phyloP scores from a whole-genome alignment of 92 coral and sea anemone genomes.

The Metridium senile region DNA sequence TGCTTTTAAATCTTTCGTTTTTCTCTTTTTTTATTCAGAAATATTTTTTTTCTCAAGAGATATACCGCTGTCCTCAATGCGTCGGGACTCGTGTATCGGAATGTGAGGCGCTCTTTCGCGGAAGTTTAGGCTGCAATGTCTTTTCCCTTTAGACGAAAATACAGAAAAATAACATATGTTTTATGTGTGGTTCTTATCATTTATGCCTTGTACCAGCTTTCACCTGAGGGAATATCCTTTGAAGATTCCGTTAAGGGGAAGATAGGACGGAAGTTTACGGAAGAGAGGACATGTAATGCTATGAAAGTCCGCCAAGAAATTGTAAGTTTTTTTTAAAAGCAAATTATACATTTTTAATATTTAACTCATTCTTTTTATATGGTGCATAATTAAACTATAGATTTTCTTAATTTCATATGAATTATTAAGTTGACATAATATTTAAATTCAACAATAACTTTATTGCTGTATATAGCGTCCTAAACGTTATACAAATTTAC shows the following conservation, averaged over 20 bases:
- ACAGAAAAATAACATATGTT: neutral
- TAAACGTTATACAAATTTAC: too few relatives aligned
- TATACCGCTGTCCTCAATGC: neutral
- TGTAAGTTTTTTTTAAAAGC: neutral
- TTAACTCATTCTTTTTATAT: too few relatives aligned
- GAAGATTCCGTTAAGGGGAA: neutral
- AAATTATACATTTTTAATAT: neutral
- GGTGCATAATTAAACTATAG: too few relatives aligned
- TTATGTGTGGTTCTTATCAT: neutral
- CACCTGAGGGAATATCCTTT: neutral
- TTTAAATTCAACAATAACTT: too few relatives aligned
- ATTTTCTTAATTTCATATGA: too few relatives aligned
- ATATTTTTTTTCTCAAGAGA: neutral
- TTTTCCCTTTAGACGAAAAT: neutral
- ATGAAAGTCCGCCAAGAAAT: neutral
- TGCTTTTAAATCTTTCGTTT: neutral
- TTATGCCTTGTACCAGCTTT: neutral
- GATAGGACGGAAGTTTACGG: neutral
- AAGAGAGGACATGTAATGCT: neutral
- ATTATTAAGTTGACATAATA: too few relatives aligned
- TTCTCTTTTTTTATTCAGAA: neutral
- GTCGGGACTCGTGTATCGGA: neutral
- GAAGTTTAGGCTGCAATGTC: neutral
- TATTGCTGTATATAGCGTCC: too few relatives aligned
- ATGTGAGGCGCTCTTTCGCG: neutral